phyloP scores from a whole-genome alignment of 2,888 invertebrate genomes.

The Anodontia alba region DNA sequence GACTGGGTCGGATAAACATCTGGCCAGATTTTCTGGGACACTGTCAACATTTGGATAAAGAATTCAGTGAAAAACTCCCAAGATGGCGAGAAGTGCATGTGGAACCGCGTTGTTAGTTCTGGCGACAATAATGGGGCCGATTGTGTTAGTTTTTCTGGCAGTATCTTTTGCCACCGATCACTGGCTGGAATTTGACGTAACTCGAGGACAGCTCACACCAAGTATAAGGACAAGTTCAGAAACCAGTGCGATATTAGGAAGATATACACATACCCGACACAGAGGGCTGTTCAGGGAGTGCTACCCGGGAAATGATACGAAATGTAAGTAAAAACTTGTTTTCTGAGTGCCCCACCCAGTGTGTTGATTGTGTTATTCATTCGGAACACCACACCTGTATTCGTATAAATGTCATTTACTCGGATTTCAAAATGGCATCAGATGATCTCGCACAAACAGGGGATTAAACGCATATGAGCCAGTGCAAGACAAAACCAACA shows the following conservation, averaged over 20 bases:
- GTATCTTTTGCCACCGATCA: slow-evolving; percentile 80
- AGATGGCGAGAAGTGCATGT: slow-evolving; percentile 63
- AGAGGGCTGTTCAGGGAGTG: slow-evolving; percentile 80
- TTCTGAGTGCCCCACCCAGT: slow-evolving; percentile 30
- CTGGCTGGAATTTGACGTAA: slow-evolving; percentile 78
- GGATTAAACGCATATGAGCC: too few species aligned
- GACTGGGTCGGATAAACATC: slow-evolving; percentile 1
- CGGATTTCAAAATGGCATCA: neutral
- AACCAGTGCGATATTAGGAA: slow-evolving; percentile 27
- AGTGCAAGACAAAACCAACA: too few species aligned
- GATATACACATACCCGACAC: slow-evolving; percentile 71
- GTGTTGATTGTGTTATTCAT: slow-evolving; percentile 4
- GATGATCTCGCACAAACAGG: too few species aligned
- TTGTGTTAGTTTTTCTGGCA: slow-evolving; percentile 75
- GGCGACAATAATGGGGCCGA: slow-evolving; percentile 75
- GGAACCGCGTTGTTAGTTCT: slow-evolving; percentile 61
- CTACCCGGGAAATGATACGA: slow-evolving; percentile 77
- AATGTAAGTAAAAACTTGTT: slow-evolving; percentile 72
- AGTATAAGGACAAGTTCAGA: neutral
- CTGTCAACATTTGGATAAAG: neutral
- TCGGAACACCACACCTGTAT: slow-evolving; percentile 16
- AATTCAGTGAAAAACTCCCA: neutral
- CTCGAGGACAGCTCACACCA: slow-evolving; percentile 46
- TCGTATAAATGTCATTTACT: slow-evolving; percentile 1
- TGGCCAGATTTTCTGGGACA: slow-evolving; percentile 13